These are phyloP conservation scores for Amphiprion ocellaris DNA, from an alignment of 2,113 vertebrate species.

Conservation along the genomic window DNA sequence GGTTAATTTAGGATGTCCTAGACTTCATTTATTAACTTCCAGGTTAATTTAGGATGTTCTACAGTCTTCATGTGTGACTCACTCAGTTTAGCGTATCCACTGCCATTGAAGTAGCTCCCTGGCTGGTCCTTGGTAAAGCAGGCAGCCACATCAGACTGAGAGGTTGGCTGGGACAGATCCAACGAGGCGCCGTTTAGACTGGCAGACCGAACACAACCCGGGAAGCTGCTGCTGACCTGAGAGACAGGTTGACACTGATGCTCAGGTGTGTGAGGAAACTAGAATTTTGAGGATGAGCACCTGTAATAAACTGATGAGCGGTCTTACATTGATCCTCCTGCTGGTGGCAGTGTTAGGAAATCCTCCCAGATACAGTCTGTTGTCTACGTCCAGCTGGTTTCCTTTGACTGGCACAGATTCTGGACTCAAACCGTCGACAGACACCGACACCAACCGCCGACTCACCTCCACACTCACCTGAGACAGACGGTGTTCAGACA, in stretches of 20 bases:
- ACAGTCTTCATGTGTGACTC: constrained; percentile 32
- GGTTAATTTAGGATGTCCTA: too few relatives aligned
- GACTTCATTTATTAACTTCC: too few relatives aligned
- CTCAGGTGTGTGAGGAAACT: too few relatives aligned
- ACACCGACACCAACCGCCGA: constrained; percentile 38
- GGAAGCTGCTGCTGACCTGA: constrained; percentile 90
- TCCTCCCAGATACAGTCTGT: constrained; percentile 91
- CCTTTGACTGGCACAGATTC: constrained; percentile 78
- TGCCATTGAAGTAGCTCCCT: constrained; percentile 93
- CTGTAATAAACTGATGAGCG: too few relatives aligned
- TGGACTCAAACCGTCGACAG: constrained; percentile 82
- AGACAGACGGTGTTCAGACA: background rate
- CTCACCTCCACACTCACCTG: constrained; percentile 66
- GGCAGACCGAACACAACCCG: constrained; percentile 88
- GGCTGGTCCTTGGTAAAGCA: constrained; percentile 88
- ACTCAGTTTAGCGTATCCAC: constrained; percentile 91
- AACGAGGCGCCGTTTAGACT: constrained; percentile 85
- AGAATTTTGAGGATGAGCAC: too few relatives aligned
- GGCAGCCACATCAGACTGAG: constrained; percentile 81
- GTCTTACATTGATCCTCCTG: constrained; percentile 55
- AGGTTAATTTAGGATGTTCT: too few relatives aligned
- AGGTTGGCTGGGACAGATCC: constrained; percentile 75
- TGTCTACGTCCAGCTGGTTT: constrained; percentile 91
- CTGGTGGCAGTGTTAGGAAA: constrained; percentile 84
- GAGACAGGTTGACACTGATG: background rate